Base-by-base conservation (phyloP, 2,888 invertebrate genomes). In the Meganola albula region DNA sequence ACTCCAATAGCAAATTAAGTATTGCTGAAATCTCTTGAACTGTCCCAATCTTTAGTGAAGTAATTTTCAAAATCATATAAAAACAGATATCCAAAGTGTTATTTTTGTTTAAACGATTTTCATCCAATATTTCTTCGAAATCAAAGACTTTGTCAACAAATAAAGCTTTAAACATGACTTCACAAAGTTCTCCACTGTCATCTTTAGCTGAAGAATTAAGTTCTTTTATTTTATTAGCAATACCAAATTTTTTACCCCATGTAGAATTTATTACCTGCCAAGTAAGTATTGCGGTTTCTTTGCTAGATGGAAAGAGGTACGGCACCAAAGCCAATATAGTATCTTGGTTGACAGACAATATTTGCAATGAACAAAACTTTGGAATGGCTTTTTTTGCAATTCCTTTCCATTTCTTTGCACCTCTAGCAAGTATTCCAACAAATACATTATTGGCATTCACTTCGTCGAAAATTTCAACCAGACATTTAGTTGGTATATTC, bases 251-350 rank as follows among this genome's bases (percentile, higher is more conserved):
- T 29, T 60, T 64, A 3, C 77, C 82, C 64, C 88, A 72, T 10
- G 72, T 51, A 0, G 79, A 82, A 27, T 58, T 61, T 12, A 85
- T 48, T 33, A 86, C 74, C 13, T 69, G 48, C 60, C 65, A 69
- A 5, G 84, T 60, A 0, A 73, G 42, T 37, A 64, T 44, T 14
- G 67, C 63, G 10, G 70, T 59, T 29, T 71, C 58, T 38, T 60
- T 35, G 48, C 84, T 73, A 26, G 65, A 55, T 0, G 91, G 90
- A 45, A 92, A 89, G 4, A 93, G 60, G 57, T 88, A 89, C 7
- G 92, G 91, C 13, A 91, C 63, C 11, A 92, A 67, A 0, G 87
- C 78, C 18, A 91, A 61, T 27, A 92, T 83, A 3, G 88, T 85
- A 40, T 87, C 79, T 29, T 88, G 87, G 48, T 90, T 88, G 3